phyloP scores from a whole-genome alignment of 1,140 invertebrate species.

The Drosophila kanapiae region DNA sequence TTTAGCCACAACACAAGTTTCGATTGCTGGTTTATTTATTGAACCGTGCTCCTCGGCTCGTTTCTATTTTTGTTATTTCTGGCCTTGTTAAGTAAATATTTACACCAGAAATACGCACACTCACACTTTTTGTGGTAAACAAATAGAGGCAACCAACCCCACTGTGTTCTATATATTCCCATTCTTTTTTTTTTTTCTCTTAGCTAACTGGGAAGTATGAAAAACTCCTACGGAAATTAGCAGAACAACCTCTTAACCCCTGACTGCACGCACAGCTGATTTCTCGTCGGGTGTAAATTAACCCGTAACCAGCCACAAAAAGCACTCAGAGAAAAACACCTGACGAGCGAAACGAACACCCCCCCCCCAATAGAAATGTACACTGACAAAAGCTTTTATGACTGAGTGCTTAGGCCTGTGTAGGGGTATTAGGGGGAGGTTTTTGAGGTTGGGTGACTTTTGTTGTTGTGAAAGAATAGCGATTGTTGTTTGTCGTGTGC shows the following conservation, averaged over 20 bases:
- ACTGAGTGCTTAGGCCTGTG: slow-evolving; percentile 18
- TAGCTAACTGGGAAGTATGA: not conserved
- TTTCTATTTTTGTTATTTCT: slow-evolving; percentile 39
- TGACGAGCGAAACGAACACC: slow-evolving; percentile 30
- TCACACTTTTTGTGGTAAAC: slow-evolving; percentile 24
- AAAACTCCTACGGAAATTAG: slow-evolving; percentile 10
- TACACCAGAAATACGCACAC: slow-evolving; percentile 20
- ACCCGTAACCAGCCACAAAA: slow-evolving; percentile 15
- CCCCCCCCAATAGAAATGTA: slow-evolving; percentile 19
- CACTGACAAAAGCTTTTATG: slow-evolving; percentile 30
- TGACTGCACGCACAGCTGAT: slow-evolving; percentile 37
- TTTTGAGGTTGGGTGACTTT: not conserved
- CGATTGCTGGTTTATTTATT: slow-evolving; percentile 29
- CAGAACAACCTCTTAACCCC: slow-evolving; percentile 40
- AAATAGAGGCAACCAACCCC: slow-evolving; percentile 26
- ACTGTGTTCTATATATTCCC: slow-evolving; percentile 8
- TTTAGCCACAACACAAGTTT: slow-evolving; percentile 35
- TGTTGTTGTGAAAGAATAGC: slow-evolving; percentile 7
- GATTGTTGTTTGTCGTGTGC: slow-evolving; percentile 20
- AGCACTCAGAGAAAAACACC: slow-evolving; percentile 15
- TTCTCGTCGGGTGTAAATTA: slow-evolving; percentile 23
- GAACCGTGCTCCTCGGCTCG: slow-evolving; percentile 18
- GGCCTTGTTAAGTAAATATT: slow-evolving; percentile 34
- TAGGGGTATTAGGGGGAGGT: slow-evolving; percentile 13
- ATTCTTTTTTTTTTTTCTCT: not conserved